Conservation (phyloP, 2,888 invertebrate species). For the Hydrotaea diabolus region DNA sequence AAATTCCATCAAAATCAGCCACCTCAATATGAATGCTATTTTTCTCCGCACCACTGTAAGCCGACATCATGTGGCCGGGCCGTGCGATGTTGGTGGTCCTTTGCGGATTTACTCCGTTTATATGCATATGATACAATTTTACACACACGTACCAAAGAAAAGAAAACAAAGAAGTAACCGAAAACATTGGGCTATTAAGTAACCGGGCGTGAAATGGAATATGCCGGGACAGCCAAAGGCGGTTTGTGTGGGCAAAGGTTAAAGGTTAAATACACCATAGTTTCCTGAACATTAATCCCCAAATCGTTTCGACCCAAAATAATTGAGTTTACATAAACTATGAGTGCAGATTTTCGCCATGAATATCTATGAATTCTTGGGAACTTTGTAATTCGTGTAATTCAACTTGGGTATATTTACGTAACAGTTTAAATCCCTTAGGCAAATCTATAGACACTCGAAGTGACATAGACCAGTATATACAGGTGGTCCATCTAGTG, state of each 20-base stretch:
- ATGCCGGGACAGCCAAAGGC: not conserved
- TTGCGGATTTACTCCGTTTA: not conserved
- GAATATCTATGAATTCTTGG: not conserved
- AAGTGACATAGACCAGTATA: no score
- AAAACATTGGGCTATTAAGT: not conserved
- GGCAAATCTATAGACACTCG: no score
- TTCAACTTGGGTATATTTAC: no score
- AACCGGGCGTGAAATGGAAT: not conserved
- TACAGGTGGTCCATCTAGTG: no score
- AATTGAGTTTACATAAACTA: not conserved
- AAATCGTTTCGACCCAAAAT: constrained; percentile 12
- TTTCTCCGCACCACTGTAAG: not conserved
- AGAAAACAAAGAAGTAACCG: not conserved
- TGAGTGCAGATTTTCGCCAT: not conserved
- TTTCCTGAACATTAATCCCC: constrained; percentile 21
- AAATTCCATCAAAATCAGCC: not conserved
- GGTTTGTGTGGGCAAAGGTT: not conserved
- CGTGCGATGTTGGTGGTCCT: not conserved
- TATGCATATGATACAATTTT: not conserved
- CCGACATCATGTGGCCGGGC: not conserved
- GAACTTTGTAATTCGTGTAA: not conserved
- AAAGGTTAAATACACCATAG: constrained; percentile 11
- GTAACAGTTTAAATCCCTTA: no score
- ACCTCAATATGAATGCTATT: not conserved
- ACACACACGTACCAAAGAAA: not conserved